Percentiles rank a stretch among this genome's conserved stretches.
phyloP scores from a whole-genome alignment of 92 coral and sea anemone genomes.

The Porites evermanni region DNA sequence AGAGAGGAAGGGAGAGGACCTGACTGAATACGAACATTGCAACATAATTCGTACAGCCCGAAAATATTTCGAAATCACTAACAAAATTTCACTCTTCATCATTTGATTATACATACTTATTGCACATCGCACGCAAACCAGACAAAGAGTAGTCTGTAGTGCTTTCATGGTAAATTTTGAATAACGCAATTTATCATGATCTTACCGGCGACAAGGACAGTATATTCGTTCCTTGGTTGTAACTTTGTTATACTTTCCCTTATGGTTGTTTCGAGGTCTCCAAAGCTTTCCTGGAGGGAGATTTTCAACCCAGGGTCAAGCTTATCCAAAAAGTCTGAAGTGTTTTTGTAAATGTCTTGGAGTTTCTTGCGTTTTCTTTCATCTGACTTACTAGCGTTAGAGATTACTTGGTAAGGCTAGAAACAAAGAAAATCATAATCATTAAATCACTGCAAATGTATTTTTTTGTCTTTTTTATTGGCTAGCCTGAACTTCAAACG shows the following conservation, averaged over 20 bases:
- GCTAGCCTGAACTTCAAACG: too few relatives aligned
- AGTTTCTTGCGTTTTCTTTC: conserved; percentile 3
- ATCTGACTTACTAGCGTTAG: neutral
- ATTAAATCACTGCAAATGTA: conserved; percentile 18
- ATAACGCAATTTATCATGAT: too few relatives aligned
- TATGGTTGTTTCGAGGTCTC: conserved; percentile 9
- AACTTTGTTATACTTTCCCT: neutral
- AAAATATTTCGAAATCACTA: too few relatives aligned
- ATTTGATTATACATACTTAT: too few relatives aligned
- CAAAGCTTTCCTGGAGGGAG: neutral
- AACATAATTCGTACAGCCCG: too few relatives aligned
- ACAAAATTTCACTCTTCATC: too few relatives aligned
- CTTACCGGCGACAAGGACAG: conserved; percentile 21
- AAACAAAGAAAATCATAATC: neutral
- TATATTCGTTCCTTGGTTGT: conserved; percentile 6
- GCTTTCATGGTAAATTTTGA: neutral
- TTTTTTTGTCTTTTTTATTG: too few relatives aligned
- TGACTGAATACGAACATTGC: too few relatives aligned
- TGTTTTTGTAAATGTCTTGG: neutral
- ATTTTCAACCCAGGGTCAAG: neutral
- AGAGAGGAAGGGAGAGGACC: too few relatives aligned
- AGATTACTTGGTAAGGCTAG: neutral
- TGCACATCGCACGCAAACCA: too few relatives aligned
- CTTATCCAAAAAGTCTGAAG: neutral
- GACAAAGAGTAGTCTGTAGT: too few relatives aligned